phyloP scores from a whole-genome alignment of 2,113 vertebrate genomes.

The Chaenocephalus aceratus region DNA sequence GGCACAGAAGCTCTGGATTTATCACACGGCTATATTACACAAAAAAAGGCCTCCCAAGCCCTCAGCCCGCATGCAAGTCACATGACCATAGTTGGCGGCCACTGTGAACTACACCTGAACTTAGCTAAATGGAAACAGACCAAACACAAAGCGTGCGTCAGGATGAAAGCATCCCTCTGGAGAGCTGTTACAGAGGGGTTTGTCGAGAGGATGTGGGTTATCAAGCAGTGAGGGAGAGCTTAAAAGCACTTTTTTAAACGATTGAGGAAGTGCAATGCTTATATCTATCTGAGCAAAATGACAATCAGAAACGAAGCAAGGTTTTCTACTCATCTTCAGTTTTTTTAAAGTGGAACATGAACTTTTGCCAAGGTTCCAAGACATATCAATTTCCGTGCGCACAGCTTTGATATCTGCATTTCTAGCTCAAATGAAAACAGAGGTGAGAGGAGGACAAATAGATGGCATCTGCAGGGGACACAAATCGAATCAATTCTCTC shows the following conservation, averaged over 20 bases:
- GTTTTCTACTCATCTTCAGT: slow-evolving; percentile 11
- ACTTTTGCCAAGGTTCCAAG: not conserved
- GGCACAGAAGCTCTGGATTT: slow-evolving; percentile 52
- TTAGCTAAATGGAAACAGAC: slow-evolving; percentile 84
- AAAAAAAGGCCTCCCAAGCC: slow-evolving; percentile 63
- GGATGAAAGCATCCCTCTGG: slow-evolving; percentile 81
- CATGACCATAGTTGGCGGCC: slow-evolving; percentile 69
- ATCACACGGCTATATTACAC: slow-evolving; percentile 65
- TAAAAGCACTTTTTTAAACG: slow-evolving; percentile 41
- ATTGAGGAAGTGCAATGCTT: slow-evolving; percentile 65
- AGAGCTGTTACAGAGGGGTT: slow-evolving; percentile 68
- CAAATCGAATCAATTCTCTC: slow-evolving; percentile 5
- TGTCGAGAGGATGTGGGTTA: slow-evolving; percentile 70
- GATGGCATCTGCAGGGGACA: not conserved
- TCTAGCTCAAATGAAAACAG: not conserved
- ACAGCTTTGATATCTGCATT: slow-evolving; percentile 17
- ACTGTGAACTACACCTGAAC: slow-evolving; percentile 84
- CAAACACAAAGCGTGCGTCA: slow-evolving; percentile 79
- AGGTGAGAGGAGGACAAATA: not conserved
- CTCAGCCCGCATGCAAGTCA: slow-evolving; percentile 63
- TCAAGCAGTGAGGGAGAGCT: slow-evolving; percentile 57
- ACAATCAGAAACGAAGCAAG: slow-evolving; percentile 14
- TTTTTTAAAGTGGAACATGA: slow-evolving; percentile 2
- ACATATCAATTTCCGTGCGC: not conserved
- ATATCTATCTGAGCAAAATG: slow-evolving; percentile 34